Evolutionary conservation across 2,888 invertebrate species (phyloP).

Genomic region (Rotaria magnacalcarata): DNA sequence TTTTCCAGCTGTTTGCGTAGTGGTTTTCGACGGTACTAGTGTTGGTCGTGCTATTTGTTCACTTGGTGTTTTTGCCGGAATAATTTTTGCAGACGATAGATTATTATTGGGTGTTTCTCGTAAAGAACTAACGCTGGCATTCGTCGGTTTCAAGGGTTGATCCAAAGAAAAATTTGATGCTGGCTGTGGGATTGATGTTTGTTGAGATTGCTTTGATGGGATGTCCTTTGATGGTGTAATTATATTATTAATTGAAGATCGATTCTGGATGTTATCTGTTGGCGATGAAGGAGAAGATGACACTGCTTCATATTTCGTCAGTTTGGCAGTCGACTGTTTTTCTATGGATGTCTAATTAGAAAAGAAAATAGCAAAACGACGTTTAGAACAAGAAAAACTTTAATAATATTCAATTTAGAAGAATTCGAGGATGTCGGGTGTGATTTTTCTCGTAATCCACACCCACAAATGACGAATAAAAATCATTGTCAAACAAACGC

Average conservation of each 20-base stretch:
- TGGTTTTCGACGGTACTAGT: background rate
- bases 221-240: background rate
- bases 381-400: no score
- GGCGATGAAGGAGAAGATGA: background rate
- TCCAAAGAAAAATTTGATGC: background rate
- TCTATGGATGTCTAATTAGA: background rate
- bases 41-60: background rate
- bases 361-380: no score
- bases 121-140: background rate
- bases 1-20: background rate
- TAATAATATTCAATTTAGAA: no score
- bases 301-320: background rate
- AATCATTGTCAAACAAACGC: no score
- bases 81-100: background rate
- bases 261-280: background rate
- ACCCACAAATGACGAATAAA: no score
- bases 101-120: background rate
- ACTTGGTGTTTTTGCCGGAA: background rate
- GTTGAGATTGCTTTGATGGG: background rate
- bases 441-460: no score
- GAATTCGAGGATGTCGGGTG: no score
- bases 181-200: background rate
- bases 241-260: background rate
- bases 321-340: background rate
- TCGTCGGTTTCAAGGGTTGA: background rate